These are phyloP conservation scores for Lasioglossum lativentre DNA, from an alignment of 2,888 invertebrate genomes.

Conservation along the genomic window DNA sequence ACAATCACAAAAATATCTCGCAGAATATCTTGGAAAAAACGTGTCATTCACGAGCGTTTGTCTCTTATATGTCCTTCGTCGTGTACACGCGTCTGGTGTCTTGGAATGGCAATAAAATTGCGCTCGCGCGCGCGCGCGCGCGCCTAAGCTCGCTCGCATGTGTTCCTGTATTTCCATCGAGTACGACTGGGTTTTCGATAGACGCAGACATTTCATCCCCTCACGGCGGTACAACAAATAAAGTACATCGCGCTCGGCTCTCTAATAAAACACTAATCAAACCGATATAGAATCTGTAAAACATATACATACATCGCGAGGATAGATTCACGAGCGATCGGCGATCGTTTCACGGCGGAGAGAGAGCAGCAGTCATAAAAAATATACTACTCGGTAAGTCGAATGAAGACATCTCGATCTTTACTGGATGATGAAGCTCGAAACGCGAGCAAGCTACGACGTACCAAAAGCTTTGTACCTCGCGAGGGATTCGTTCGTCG, in stretches of 20 bases:
- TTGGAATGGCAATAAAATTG: slow-evolving; percentile 33
- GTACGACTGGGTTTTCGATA: slow-evolving; percentile 28
- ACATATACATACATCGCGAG: too few relatives aligned
- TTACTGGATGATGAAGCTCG: not conserved
- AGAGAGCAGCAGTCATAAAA: slow-evolving; percentile 33
- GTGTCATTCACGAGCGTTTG: slow-evolving; percentile 47
- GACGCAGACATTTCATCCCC: slow-evolving; percentile 25
- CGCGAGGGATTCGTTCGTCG: slow-evolving; percentile 14
- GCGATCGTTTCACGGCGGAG: not conserved
- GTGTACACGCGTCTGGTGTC: slow-evolving; percentile 32
- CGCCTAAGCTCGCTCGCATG: not conserved
- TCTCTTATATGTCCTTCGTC: slow-evolving; percentile 42
- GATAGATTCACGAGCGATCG: not conserved
- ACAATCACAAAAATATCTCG: slow-evolving; percentile 82
- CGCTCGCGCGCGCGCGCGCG: not conserved
- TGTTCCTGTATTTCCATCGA: slow-evolving; percentile 37
- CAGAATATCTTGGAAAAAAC: slow-evolving; percentile 74
- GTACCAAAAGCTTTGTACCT: slow-evolving; percentile 30
- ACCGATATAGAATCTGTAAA: not conserved
- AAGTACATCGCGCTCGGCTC: slow-evolving; percentile 40
- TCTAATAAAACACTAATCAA: slow-evolving; percentile 8
- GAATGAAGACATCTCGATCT: not conserved
- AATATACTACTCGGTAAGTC: not conserved
- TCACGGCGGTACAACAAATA: not conserved
- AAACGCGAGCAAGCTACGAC: slow-evolving; percentile 41